Percentiles rank a stretch among this genome's conserved stretches.
phyloP scores from a whole-genome alignment of 2,113 vertebrate species.

The Catharus fuscescens region DNA sequence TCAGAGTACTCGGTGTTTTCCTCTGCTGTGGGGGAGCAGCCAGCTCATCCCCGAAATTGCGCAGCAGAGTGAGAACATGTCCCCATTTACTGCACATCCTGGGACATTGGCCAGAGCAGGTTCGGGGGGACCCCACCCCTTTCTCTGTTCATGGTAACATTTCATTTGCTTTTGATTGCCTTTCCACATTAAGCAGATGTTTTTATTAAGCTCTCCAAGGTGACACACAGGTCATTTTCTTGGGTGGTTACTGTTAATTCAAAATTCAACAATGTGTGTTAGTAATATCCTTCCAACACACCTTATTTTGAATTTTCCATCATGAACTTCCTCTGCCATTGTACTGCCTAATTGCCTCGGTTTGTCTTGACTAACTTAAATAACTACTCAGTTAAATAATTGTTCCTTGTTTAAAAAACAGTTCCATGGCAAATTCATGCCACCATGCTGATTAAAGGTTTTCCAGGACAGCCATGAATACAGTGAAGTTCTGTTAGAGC shows the following conservation, averaged over 20 bases:
- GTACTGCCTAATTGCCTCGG: slow-evolving; percentile 40
- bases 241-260: slow-evolving; percentile 65
- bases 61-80: not conserved
- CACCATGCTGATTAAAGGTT: not conserved
- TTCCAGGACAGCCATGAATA: not conserved
- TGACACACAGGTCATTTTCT: slow-evolving; percentile 57
- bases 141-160: not conserved
- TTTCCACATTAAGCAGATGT: slow-evolving; percentile 48
- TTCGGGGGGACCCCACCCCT: slow-evolving; percentile 16
- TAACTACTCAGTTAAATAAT: not conserved
- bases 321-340: slow-evolving; percentile 57
- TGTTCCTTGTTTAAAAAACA: not conserved
- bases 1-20: not conserved
- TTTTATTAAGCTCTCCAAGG: slow-evolving; percentile 47
- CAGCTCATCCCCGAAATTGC: not conserved
- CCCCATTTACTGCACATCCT: slow-evolving; percentile 11
- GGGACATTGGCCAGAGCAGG: not conserved
- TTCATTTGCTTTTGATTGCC: slow-evolving; percentile 28
- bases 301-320: slow-evolving; percentile 57
- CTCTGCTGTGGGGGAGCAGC: not conserved
- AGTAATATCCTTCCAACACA: slow-evolving; percentile 64
- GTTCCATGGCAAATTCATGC: not conserved
- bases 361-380: slow-evolving; percentile 38
- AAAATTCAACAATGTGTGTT: slow-evolving; percentile 52
- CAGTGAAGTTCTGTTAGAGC: not conserved